Base-by-base conservation (phyloP, 1,140 invertebrate species). In the Drosophila pandora region DNA sequence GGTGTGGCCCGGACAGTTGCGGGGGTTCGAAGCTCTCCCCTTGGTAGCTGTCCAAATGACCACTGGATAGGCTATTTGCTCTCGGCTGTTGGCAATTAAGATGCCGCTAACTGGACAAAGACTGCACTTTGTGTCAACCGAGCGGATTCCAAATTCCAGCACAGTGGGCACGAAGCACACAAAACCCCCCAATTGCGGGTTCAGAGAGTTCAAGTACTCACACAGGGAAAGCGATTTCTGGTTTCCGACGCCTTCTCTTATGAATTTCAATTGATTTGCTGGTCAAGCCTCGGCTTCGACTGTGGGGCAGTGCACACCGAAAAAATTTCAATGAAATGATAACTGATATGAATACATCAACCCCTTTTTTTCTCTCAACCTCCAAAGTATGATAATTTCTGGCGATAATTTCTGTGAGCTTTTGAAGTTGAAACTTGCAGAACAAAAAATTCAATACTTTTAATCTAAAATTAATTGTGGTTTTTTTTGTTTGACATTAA, bases 181-280 rank as follows among this genome's bases (percentile, higher is more conserved):
- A 4, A 32, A 32, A 32, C 6, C 34, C 37, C 13, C 17, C 32
- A 23, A 9, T 8, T 23, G n/a, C 59, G 62, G 59, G 62, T 68
- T 68, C 49, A 68, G 30, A 6, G 34, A 72, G 67, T 72, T 72
- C 69, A 72, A 60, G 41, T 34, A 39, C 37, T 57, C 28, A 37
- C 23, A 28, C 12, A 49, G 32, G 8, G 7, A 28, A 30, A 32
- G 17, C n/a, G 30, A 13, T 23, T 54, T 50, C 59, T 64, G 47
- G 59, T 43, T 74, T 9, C 39, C 49, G 6, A 43, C 41, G 41
- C 32, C 32, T 34, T 21, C 47, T 17, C 69, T 58, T 52, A 52
- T 56, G 55, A 76, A 75, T 75, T 37, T 68, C 73, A 76, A 76
- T 76, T 68, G 54, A 61, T 61, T 74, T 57, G 71, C 13, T 17